A percentile compares a stretch with the other conserved stretches of the same genome.
Conservation (phyloP, 1,140 invertebrate species). For the Holotrichia oblita region DNA sequence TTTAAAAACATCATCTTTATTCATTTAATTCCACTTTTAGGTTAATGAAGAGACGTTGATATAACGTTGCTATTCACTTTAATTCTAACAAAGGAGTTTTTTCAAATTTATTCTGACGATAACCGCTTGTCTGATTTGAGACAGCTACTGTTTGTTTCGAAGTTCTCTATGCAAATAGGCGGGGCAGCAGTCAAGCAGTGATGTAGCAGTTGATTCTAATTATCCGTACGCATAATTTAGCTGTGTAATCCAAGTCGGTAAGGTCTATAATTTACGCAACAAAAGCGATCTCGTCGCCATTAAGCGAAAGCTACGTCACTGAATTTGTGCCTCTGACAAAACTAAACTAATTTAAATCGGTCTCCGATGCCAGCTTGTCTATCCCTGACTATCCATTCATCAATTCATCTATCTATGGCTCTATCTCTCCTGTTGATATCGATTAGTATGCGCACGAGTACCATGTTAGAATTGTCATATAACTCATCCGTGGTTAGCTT, state of each 20-base stretch:
- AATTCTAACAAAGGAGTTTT: too few species aligned
- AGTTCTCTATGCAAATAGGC: too few species aligned
- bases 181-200: too few species aligned
- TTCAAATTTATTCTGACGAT: too few species aligned
- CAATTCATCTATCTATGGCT: not conserved
- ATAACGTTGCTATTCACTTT: too few species aligned
- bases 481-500: slow-evolving; percentile 5
- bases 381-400: not conserved
- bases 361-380: not conserved
- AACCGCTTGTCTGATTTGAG: too few species aligned
- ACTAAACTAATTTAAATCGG: not conserved
- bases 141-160: too few species aligned
- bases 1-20: too few species aligned
- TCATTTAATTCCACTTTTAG: too few species aligned
- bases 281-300: not conserved
- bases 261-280: not conserved
- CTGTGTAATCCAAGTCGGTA: not conserved
- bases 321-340: not conserved
- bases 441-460: not conserved
- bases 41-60: too few species aligned
- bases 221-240: not conserved
- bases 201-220: too few species aligned
- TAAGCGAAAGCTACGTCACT: not conserved
- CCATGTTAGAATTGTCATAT: not conserved
- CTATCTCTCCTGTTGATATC: slow-evolving; percentile 1